Conservation (phyloP, 2,888 invertebrate genomes). For the Peribatodes rhomboidaria region DNA sequence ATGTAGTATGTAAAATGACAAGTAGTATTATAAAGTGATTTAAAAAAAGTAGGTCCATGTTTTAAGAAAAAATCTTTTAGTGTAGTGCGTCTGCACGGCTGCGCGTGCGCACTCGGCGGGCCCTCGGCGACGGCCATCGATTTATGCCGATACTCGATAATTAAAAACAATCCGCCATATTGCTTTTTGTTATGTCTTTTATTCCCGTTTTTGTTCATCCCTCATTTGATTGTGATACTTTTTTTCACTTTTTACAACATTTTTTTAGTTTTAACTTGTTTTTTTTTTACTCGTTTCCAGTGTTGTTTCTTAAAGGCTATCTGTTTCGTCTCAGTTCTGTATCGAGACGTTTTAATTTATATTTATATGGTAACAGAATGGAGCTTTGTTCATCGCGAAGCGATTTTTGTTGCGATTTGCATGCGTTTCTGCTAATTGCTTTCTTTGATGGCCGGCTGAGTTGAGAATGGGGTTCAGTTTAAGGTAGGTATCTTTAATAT, state of each 20-base stretch:
- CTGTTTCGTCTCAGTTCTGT: constrained; percentile 65
- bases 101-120: constrained; percentile 68
- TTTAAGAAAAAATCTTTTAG: background rate
- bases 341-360: constrained; percentile 82
- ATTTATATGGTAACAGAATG: constrained; percentile 63
- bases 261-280: constrained; percentile 15
- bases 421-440: constrained; percentile 40
- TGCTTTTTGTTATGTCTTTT: constrained; percentile 82
- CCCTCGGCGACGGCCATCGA: constrained; percentile 84
- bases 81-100: constrained; percentile 55
- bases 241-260: constrained; percentile 40
- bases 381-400: constrained; percentile 39
- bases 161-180: constrained; percentile 87
- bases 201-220: constrained; percentile 83
- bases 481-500: too few relatives aligned
- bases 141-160: constrained; percentile 87
- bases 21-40: too few relatives aligned
- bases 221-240: constrained; percentile 84
- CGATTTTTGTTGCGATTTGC: constrained; percentile 24
- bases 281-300: constrained; percentile 67
- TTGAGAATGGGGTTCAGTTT: background rate
- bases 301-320: constrained; percentile 69
- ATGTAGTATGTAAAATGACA: too few relatives aligned
- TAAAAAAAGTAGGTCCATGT: too few relatives aligned
- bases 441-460: constrained; percentile 15